phyloP scores from a whole-genome alignment of 1,140 invertebrate genomes.

The Ceratosolen solmsi region DNA sequence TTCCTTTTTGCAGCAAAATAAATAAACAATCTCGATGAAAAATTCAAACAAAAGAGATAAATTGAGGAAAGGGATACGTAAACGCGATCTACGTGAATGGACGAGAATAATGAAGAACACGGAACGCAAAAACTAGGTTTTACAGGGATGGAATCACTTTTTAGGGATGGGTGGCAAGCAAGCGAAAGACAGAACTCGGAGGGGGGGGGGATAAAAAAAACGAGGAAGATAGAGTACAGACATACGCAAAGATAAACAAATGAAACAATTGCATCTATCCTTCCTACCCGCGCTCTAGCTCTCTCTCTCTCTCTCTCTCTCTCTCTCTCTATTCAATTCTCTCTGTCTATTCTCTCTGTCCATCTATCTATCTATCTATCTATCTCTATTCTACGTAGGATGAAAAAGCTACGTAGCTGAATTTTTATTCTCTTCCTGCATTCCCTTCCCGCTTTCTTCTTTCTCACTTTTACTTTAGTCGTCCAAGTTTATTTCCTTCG shows the following conservation, averaged over 20 bases:
- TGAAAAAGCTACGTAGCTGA: not conserved
- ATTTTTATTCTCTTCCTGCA: not conserved
- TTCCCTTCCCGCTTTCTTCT: conserved; percentile 43
- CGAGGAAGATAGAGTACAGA: conserved; percentile 58
- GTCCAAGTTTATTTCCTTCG: not conserved
- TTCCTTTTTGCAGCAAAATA: conserved; percentile 8
- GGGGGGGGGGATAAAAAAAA: conserved; percentile 53
- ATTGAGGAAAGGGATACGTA: conserved; percentile 34
- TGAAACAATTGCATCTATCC: conserved; percentile 60
- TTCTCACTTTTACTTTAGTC: too few relatives aligned
- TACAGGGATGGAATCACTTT: conserved; percentile 10
- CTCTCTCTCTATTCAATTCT: too few relatives aligned
- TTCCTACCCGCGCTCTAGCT: too few relatives aligned
- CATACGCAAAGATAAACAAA: conserved; percentile 67
- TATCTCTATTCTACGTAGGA: not conserved
- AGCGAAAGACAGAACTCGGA: not conserved
- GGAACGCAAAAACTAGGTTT: conserved; percentile 41
- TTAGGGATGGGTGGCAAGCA: not conserved
- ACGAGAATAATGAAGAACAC: conserved; percentile 40
- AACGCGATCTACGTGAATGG: not conserved
- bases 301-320: too few relatives aligned
- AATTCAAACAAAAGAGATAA: conserved; percentile 48
- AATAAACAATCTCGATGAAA: conserved; percentile 36
- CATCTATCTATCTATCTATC: too few relatives aligned
- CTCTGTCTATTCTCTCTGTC: too few relatives aligned